These are phyloP conservation scores for Cataglyphis livida DNA, from an alignment of 2,888 invertebrate genomes.

Conservation along the genomic window DNA sequence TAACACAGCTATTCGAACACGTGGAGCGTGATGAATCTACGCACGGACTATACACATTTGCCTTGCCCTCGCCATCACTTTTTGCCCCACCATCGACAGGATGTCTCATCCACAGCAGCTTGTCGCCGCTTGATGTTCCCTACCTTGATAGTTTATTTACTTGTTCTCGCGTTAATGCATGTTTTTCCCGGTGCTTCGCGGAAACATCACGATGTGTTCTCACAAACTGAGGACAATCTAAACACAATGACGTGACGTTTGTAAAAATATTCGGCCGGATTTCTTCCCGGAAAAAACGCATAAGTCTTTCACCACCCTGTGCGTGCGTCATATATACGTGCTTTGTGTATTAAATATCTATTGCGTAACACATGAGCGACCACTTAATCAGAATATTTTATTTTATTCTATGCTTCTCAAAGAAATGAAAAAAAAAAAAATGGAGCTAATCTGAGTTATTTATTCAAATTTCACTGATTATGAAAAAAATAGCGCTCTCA, in stretches of 20 bases:
- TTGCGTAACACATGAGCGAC: background rate
- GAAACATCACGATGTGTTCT: constrained; percentile 52
- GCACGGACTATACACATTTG: constrained; percentile 56
- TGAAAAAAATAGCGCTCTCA: background rate
- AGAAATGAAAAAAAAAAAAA: background rate
- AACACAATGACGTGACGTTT: constrained; percentile 17
- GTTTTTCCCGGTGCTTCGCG: constrained; percentile 53
- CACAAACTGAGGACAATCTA: constrained; percentile 46
- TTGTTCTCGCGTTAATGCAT: constrained; percentile 61
- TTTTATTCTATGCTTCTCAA: background rate
- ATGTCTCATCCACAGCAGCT: constrained; percentile 56
- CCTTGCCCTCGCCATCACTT: constrained; percentile 44
- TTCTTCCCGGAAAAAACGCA: background rate
- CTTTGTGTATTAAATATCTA: background rate
- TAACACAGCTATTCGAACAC: constrained; percentile 70
- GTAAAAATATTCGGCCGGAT: constrained; percentile 23
- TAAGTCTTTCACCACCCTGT: background rate
- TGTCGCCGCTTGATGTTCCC: constrained; percentile 56
- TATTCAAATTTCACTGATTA: background rate
- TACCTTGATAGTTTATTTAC: constrained; percentile 66
- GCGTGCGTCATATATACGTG: background rate
- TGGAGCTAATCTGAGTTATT: background rate
- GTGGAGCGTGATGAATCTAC: constrained; percentile 62
- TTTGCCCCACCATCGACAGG: constrained; percentile 42
- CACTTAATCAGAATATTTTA: constrained; percentile 4